Percentiles rank a stretch among this genome's conserved stretches.
phyloP scores from a whole-genome alignment of 2,797 vertebrate genomes.

The Sebastes glaucus region DNA sequence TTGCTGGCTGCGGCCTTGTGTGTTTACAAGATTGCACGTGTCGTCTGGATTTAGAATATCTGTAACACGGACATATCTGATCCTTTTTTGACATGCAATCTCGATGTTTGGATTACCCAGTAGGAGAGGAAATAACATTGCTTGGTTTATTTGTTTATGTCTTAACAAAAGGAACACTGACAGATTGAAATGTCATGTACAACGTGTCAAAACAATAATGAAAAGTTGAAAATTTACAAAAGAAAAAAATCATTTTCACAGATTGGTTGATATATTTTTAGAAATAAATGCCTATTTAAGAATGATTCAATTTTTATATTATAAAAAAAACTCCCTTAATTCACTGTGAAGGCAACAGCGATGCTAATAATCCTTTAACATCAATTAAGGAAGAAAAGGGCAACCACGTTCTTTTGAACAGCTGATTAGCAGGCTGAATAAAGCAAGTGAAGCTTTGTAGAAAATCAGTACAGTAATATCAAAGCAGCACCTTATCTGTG shows the following conservation, averaged over 20 bases:
- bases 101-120: conserved; percentile 31
- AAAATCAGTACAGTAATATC: conserved; percentile 15
- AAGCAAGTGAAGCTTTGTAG: conserved; percentile 17
- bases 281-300: not conserved
- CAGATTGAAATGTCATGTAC: not conserved
- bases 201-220: not conserved
- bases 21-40: conserved; percentile 63
- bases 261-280: not conserved
- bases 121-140: not conserved
- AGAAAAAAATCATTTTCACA: not conserved
- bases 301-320: not conserved
- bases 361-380: not conserved
- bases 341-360: not conserved
- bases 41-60: conserved; percentile 48
- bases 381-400: not conserved
- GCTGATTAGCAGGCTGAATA: conserved; percentile 32
- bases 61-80: conserved; percentile 34
- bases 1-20: conserved; percentile 64
- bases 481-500: conserved; percentile 13
- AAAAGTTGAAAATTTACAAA: not conserved
- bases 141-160: not conserved
- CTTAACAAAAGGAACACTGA: not conserved
- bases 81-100: conserved; percentile 41
- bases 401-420: not conserved
- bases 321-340: not conserved